Evolutionary conservation across 2,113 vertebrate species (phyloP).

Genomic region (Bubo blakistoni): DNA sequence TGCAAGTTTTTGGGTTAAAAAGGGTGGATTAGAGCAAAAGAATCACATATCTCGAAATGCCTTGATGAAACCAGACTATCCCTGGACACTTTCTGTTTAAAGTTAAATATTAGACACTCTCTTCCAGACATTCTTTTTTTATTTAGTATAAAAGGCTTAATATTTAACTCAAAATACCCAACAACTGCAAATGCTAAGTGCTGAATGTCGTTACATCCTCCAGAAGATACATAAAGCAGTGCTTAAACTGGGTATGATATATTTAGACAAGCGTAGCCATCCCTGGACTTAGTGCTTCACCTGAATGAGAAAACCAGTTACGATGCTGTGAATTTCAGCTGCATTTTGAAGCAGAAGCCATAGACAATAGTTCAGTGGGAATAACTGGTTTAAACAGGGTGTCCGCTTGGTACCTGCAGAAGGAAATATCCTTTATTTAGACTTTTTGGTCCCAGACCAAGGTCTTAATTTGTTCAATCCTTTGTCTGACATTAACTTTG

Average conservation of each 20-base stretch:
- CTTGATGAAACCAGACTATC: background rate
- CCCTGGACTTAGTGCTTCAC: background rate
- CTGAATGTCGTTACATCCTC: background rate
- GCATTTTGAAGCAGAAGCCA: background rate
- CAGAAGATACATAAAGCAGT: background rate
- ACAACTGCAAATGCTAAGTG: background rate
- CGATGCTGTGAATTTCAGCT: background rate
- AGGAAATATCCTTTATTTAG: background rate
- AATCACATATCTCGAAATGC: background rate
- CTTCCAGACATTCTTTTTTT: background rate
- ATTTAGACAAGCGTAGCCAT: background rate
- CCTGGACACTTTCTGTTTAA: background rate
- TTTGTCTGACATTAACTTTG: background rate
- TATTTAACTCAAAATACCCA: constrained; percentile 56
- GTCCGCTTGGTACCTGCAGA: background rate
- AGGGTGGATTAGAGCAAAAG: background rate
- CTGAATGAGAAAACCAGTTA: background rate
- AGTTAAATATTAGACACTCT: constrained; percentile 49
- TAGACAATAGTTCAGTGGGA: background rate
- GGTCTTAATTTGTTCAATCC: background rate
- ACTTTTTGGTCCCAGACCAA: background rate
- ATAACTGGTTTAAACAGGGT: background rate
- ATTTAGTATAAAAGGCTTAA: constrained; percentile 41
- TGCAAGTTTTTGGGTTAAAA: background rate
- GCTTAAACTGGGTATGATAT: background rate